These are phyloP conservation scores for Ceratina calcarata DNA, from an alignment of 1,140 invertebrate species.

Conservation along the genomic window DNA sequence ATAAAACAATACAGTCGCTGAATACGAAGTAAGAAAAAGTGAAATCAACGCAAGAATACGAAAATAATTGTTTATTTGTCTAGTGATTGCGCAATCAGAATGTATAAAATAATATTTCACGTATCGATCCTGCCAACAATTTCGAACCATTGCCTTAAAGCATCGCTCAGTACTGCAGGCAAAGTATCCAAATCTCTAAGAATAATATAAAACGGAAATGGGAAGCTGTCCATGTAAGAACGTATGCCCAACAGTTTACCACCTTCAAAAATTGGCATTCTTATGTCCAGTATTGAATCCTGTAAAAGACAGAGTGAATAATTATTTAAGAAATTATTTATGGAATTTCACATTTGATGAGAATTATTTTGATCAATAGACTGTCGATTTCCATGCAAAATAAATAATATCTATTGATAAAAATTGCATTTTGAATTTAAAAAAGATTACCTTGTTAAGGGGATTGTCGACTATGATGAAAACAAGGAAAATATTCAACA, in stretches of 20 bases:
- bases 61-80: too few relatives aligned
- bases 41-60: too few relatives aligned
- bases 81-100: too few relatives aligned
- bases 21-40: too few relatives aligned
- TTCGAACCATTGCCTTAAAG: conserved; percentile 99
- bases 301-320: conserved; percentile 75
- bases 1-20: too few relatives aligned
- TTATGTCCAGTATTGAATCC: conserved; percentile 96
- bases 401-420: too few relatives aligned
- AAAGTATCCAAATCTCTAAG: conserved; percentile 92
- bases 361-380: too few relatives aligned
- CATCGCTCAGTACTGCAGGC: conserved; percentile 95
- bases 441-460: conserved; percentile 87
- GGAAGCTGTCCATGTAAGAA: conserved; percentile 96
- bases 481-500: conserved; percentile 93
- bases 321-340: not conserved
- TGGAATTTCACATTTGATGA: too few relatives aligned
- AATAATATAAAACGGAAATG: conserved; percentile 99
- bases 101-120: conserved; percentile 44
- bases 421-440: not conserved
- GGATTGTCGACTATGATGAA: conserved; percentile 98
- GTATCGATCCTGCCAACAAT: conserved; percentile 87
- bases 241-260: conserved; percentile 83
- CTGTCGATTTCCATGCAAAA: too few relatives aligned
- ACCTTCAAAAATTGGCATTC: conserved; percentile 86